These are phyloP conservation scores for Microctenopoma lineatum DNA, from an alignment of 2,797 vertebrate genomes.

Conservation along the genomic window DNA sequence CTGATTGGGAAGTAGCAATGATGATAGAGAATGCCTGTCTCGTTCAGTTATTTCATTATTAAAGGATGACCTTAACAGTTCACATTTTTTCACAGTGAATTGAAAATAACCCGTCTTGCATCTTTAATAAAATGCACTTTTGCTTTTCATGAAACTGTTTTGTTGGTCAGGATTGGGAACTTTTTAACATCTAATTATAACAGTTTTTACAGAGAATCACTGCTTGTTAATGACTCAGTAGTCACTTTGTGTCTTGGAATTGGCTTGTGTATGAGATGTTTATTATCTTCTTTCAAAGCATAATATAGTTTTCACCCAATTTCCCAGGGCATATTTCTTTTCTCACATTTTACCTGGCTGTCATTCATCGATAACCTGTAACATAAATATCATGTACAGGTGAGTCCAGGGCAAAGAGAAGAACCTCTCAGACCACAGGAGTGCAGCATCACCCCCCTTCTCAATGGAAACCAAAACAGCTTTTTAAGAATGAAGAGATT, in stretches of 20 bases:
- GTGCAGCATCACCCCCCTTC: constrained; percentile 61
- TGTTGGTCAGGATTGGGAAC: neutral
- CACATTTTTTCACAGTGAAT: neutral
- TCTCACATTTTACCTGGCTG: constrained; percentile 19
- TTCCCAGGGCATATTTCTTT: constrained; percentile 35
- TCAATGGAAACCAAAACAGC: constrained; percentile 82
- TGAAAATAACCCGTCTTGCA: neutral
- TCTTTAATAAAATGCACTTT: neutral
- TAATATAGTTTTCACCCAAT: constrained; percentile 11
- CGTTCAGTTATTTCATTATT: neutral
- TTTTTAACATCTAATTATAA: neutral
- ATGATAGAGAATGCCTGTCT: neutral
- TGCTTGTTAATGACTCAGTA: neutral
- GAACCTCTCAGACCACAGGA: constrained; percentile 58
- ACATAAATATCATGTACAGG: constrained; percentile 50
- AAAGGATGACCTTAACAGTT: neutral
- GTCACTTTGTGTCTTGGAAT: constrained; percentile 3
- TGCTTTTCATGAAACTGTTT: neutral
- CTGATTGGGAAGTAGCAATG: neutral
- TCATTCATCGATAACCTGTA: constrained; percentile 17
- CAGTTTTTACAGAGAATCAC: neutral
- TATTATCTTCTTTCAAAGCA: neutral
- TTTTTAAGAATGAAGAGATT: constrained; percentile 86
- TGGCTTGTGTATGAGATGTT: neutral
- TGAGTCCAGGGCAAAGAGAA: constrained; percentile 58